Percentiles rank a stretch among this genome's conserved stretches.
Conservation (phyloP, 2,113 vertebrate species). For the Psittacula cyanocephala region DNA sequence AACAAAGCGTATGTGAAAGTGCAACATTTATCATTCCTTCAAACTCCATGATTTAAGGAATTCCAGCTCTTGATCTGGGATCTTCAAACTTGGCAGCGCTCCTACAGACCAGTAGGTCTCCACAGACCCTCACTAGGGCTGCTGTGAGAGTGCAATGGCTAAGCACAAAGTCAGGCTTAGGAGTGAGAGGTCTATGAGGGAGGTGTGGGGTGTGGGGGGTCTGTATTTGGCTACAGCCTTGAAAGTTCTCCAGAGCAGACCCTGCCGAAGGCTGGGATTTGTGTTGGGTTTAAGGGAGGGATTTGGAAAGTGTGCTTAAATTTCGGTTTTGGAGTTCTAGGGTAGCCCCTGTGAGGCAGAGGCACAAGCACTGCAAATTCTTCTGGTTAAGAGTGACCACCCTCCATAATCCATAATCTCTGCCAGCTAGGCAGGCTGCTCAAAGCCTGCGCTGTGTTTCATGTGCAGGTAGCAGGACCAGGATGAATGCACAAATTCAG, state of each 20-base stretch:
- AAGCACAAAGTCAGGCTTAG: background rate
- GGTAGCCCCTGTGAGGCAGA: background rate
- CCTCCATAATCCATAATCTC: background rate
- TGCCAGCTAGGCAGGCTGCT: background rate
- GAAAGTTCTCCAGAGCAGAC: background rate
- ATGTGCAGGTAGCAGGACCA: background rate
- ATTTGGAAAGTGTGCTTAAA: background rate
- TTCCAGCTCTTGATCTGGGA: background rate
- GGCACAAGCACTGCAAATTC: background rate
- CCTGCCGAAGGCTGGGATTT: background rate
- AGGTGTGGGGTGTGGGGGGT: background rate
- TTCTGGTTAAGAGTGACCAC: background rate
- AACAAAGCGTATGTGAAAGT: background rate
- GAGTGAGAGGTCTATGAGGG: background rate
- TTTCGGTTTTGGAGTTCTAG: background rate
- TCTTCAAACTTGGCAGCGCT: background rate
- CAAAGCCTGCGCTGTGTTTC: background rate
- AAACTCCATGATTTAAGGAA: background rate
- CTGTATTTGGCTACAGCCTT: background rate
- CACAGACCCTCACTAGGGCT: background rate
- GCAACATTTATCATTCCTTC: background rate
- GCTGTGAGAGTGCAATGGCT: background rate
- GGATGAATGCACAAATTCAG: background rate
- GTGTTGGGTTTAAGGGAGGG: background rate
- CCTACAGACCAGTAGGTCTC: background rate